Evolutionary conservation across 2,888 invertebrate genomes (phyloP).

Genomic region (Pherbina coryleti): DNA sequence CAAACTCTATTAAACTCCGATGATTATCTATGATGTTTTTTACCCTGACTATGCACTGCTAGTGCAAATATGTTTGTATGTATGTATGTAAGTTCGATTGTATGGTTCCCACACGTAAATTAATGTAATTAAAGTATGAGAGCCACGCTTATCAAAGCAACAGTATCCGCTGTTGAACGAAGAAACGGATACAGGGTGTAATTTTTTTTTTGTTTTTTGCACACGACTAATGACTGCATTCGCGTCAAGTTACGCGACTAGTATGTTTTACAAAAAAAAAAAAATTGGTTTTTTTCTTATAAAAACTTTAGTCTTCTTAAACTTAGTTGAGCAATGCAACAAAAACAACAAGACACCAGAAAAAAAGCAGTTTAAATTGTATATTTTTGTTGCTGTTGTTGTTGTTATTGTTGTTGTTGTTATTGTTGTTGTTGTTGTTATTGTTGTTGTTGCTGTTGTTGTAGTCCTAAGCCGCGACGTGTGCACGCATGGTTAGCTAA

Average conservation of each 20-base stretch:
- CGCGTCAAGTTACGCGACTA: neutral
- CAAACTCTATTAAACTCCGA: too few species aligned
- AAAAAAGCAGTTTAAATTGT: neutral
- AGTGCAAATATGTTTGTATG: neutral
- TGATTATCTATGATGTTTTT: too few species aligned
- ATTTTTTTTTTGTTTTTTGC: neutral
- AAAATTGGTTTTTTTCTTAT: neutral
- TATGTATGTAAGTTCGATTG: constrained; percentile 6
- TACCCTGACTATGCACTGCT: too few species aligned
- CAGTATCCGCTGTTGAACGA: neutral
- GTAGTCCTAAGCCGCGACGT: neutral
- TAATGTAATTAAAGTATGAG: constrained; percentile 27
- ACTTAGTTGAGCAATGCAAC: constrained; percentile 1
- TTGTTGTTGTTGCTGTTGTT: constrained; percentile 8
- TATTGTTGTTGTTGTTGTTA: constrained; percentile 5
- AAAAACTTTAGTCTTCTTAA: neutral
- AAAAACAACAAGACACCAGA: neutral
- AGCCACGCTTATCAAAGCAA: constrained; percentile 34
- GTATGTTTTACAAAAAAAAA: constrained; percentile 1
- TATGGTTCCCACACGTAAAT: constrained; percentile 34
- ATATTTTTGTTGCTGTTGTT: constrained; percentile 12
- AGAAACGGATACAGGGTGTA: constrained; percentile 21
- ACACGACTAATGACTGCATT: constrained; percentile 8
- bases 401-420: neutral
- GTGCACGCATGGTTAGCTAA: constrained; percentile 33